Evolutionary conservation across 2,797 vertebrate species (phyloP), one percentile per base, ranked within the genome.

Genomic region (Synanceia verrucosa): DNA sequence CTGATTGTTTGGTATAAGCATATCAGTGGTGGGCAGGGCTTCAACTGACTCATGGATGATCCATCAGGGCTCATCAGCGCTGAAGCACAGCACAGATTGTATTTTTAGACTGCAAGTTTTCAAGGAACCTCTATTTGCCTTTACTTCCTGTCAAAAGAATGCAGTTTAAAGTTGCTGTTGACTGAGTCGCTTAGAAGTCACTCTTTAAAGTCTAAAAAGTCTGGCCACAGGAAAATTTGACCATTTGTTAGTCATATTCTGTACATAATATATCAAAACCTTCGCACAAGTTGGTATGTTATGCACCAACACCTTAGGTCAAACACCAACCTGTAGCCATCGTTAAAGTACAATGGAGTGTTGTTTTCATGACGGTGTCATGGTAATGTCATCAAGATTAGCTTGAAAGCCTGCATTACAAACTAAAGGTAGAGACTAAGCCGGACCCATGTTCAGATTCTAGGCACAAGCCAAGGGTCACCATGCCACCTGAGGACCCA

Each of bases 1-100:
- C 62, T 84, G 79, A 79, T 87, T 82, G 84, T 89, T 88, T 83
- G 79, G 82, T 86, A 85, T 80, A 73, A 70, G 66, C 14, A 24
- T 65, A 70, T 55, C 31, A 36, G 69, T 41, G 52, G 88, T 86
- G 77, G 80, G 83, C 9, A 37, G 78, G 69, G 66, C 68, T 70
- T 80, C 19, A 34, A 53, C 65, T 86, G 85, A 88, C 75, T 85
- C 81, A 86, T n/a, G 18, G 67, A 77, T 71, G 73, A 86, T 73
- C 66, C 77, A 87, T 70, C 60, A 23, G 53, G 66, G 79, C 78
- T 83, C 60, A 72, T 78, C 73, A 73, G 61, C 57, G 46, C 31
- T 6, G 24, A 61, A 53, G 68, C 67, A 51, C 55, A 47, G 69
- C 59, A 70, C 29, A 23, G n/a, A 11, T 18, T 52, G 50, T 70